Evolutionary conservation across 37 sponge, comb jelly and placozoan genomes (phyloP).

Genomic region (Theonella swinhoei): DNA sequence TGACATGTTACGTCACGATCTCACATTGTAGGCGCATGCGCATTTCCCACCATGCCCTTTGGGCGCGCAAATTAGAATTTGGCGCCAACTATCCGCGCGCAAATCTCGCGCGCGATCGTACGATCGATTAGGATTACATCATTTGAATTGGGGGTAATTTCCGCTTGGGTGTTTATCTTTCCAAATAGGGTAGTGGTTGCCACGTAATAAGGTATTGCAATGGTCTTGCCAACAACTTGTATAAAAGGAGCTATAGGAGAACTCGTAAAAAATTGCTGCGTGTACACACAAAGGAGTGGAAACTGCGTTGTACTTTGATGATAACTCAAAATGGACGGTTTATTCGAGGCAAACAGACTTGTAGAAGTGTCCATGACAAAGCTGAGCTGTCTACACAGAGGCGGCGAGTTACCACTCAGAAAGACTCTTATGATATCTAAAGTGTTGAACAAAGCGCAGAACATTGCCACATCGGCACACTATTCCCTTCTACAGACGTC

Average conservation of each 20-base stretch:
- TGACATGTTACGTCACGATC: too few species aligned
- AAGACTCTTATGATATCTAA: conserved; percentile 63
- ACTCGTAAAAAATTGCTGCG: not conserved
- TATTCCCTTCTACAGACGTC: conserved; percentile 14
- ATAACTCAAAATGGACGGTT: conserved; percentile 55
- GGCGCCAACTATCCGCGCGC: too few species aligned
- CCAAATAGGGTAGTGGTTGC: not conserved
- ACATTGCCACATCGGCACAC: conserved; percentile 51
- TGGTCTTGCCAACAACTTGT: not conserved
- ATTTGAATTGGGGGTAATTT: not conserved
- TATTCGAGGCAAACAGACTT: conserved; percentile 76
- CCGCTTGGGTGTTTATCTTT: too few species aligned
- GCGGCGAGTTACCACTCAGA: conserved; percentile 59
- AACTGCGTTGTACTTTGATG: not conserved
- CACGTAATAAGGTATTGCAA: not conserved
- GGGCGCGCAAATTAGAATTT: too few species aligned
- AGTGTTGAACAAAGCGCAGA: conserved; percentile 65
- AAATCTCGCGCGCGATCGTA: not conserved
- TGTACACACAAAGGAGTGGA: not conserved
- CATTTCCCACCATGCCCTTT: too few species aligned
- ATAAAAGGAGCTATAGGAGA: not conserved
- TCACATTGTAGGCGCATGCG: too few species aligned
- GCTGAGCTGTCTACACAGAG: conserved; percentile 36
- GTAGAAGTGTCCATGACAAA: conserved; percentile 72
- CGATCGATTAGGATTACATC: not conserved